Conservation (phyloP, 2,888 invertebrate species). For the Linnaemya tessellans region DNA sequence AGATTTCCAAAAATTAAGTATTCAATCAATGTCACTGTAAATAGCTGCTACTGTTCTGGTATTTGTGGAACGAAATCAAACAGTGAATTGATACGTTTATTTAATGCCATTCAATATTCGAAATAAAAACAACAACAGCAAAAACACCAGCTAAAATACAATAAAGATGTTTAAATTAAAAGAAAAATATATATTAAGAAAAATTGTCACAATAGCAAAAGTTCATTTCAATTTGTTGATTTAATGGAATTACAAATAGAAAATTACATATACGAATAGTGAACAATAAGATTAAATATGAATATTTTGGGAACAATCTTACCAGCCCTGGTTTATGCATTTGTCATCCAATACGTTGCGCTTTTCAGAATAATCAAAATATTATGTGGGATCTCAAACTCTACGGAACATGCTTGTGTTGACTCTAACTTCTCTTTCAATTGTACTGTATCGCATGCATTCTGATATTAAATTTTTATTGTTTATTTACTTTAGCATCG, state of each 20-base stretch:
- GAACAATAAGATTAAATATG: constrained; percentile 33
- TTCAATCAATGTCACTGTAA: constrained; percentile 72
- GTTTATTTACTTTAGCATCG: too few relatives aligned
- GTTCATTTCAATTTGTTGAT: constrained; percentile 73
- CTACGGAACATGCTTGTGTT: constrained; percentile 28
- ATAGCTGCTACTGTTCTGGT: constrained; percentile 57
- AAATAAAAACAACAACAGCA: constrained; percentile 34
- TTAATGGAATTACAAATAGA: constrained; percentile 66
- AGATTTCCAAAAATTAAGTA: constrained; percentile 58
- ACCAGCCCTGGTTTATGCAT: background rate
- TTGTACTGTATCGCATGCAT: constrained; percentile 12
- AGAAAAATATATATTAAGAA: constrained; percentile 15
- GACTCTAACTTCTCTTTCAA: constrained; percentile 43
- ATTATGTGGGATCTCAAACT: background rate
- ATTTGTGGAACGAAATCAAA: constrained; percentile 57
- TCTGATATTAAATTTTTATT: too few relatives aligned
- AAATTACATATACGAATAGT: constrained; percentile 19
- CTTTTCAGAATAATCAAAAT: constrained; percentile 10
- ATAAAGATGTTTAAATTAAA: constrained; percentile 67
- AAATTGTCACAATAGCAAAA: constrained; percentile 72
- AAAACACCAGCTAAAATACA: constrained; percentile 51
- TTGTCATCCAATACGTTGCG: background rate
- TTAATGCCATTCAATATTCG: constrained; percentile 17
- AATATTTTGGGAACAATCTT: constrained; percentile 50
- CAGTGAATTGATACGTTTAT: constrained; percentile 52